These are phyloP conservation scores for Lemur catta DNA, from an alignment of 2,797 vertebrate genomes.

Conservation along the genomic window DNA sequence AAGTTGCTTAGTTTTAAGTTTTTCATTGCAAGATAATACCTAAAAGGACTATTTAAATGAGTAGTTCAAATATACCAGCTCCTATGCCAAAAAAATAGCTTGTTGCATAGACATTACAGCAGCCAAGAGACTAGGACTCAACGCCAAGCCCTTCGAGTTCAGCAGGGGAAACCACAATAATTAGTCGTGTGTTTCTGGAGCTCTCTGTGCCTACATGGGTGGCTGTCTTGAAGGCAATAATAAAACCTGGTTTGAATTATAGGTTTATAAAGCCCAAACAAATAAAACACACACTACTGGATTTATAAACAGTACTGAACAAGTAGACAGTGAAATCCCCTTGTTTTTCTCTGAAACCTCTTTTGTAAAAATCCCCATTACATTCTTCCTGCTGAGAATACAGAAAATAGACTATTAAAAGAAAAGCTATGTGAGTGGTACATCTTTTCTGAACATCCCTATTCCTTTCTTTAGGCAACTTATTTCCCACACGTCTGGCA, in stretches of 20 bases:
- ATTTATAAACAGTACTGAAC: slow-evolving; percentile 67
- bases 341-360: slow-evolving; percentile 52
- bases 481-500: not conserved
- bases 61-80: slow-evolving; percentile 35
- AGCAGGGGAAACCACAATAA: slow-evolving; percentile 70
- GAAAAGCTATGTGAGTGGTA: not conserved
- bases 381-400: slow-evolving; percentile 29
- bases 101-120: slow-evolving; percentile 50
- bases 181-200: slow-evolving; percentile 68
- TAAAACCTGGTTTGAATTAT: slow-evolving; percentile 71
- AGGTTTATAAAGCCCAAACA: slow-evolving; percentile 67
- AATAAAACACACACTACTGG: slow-evolving; percentile 74
- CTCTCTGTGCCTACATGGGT: slow-evolving; percentile 54
- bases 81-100: not conserved
- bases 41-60: slow-evolving; percentile 56
- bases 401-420: not conserved
- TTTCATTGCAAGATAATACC: slow-evolving; percentile 52
- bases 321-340: slow-evolving; percentile 55
- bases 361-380: slow-evolving; percentile 61
- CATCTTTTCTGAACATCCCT: not conserved
- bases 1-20: not conserved
- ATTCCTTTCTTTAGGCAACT: not conserved
- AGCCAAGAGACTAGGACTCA: slow-evolving; percentile 52
- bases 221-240: slow-evolving; percentile 64
- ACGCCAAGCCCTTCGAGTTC: slow-evolving; percentile 64